phyloP scores from a whole-genome alignment of 2,797 vertebrate species.

The Acridotheres tristis region DNA sequence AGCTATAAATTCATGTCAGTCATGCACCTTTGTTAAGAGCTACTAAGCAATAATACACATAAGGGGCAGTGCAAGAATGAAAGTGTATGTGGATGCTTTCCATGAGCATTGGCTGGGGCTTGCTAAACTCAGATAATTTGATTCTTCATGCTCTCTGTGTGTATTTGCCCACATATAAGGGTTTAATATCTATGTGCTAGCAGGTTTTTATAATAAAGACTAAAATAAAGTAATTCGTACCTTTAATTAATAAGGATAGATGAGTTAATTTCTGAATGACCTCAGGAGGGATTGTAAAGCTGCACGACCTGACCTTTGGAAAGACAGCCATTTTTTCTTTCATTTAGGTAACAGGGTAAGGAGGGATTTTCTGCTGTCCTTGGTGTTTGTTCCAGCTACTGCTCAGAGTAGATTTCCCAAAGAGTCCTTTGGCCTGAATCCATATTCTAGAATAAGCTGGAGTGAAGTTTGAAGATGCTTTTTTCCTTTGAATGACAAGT shows the following conservation, averaged over 20 bases:
- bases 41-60: not conserved
- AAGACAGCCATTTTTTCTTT: not conserved
- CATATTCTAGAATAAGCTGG: not conserved
- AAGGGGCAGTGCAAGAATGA: not conserved
- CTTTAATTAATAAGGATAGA: not conserved
- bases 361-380: not conserved
- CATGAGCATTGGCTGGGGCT: not conserved
- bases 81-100: not conserved
- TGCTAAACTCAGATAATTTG: not conserved
- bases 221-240: not conserved
- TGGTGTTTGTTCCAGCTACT: rapidly evolving
- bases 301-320: not conserved
- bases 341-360: not conserved
- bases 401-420: not conserved
- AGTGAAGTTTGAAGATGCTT: not conserved
- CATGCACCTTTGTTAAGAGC: constrained; percentile 20
- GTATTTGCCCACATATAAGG: not conserved
- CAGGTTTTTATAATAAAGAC: not conserved
- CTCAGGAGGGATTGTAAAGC: not conserved
- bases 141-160: not conserved
- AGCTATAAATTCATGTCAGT: constrained; percentile 34
- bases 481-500: not conserved
- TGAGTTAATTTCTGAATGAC: not conserved
- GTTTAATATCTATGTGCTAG: rapidly evolving
- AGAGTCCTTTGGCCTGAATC: not conserved